Evolutionary conservation across 2,797 vertebrate species (phyloP), one percentile per base, ranked within the genome.

Genomic region (Sternotherus odoratus): DNA sequence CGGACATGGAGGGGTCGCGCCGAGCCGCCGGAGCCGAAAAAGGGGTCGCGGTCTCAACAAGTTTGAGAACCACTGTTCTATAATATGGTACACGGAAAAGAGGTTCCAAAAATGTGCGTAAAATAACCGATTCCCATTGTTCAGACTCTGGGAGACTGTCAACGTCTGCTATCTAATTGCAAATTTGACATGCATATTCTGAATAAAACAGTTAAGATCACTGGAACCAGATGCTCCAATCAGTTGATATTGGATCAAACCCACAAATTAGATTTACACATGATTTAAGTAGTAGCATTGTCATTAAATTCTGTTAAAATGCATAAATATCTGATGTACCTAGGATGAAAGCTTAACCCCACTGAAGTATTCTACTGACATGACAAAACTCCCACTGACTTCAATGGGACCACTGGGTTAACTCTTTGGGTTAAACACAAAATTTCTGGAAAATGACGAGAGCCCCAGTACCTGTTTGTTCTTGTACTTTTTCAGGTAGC

Each of bases 401-500:
- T 39, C 66, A 69, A 21, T 4, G 36, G 43, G 43, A 43, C 43
- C 26, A 30, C 43, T 39, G 43, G 30, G 48, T 48, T 69, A 5
- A 39, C 5, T 36, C 33, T 21, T n/a, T 23, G 66, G 36, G 43
- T 48, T 46, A 75, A 75, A 75, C 23, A 30, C 36, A 63, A 63
- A 60, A 8, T 9, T 46, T 33, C 77, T 50, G 53, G 21, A 60
- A 50, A 43, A 26, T 8, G 12, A 75, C 21, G 21, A 10, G 50
- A 91, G 85, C 17, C 36, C 66, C 23, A 63, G 4, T 98, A 99
- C 99, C 99, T 99, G 99, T 97, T 99, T 99, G 97, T 99, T 99
- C 98, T 99, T 99, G 97, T 99, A 99, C 89, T 99, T 99, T 95
- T 99, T 99, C 91, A 99, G 98, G 86, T 99, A 99, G 72, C 99